phyloP scores from a whole-genome alignment of 2,113 vertebrate species.

The Phainopepla nitens region DNA sequence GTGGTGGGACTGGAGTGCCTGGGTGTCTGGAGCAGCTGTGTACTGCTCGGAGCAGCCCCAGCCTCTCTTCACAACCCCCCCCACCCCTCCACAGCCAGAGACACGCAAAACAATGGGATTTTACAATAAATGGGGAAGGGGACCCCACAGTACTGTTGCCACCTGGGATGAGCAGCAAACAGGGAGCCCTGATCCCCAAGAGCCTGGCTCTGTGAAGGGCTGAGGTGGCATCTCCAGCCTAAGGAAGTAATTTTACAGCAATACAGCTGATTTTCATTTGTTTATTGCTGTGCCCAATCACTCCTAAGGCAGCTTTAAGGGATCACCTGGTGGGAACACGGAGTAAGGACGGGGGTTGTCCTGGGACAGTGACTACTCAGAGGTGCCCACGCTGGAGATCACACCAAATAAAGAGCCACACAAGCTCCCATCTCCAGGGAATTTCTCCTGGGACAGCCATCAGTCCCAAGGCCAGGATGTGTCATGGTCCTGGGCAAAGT shows the following conservation, averaged over 20 bases:
- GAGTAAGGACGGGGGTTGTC: not conserved
- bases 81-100: accelerated
- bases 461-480: accelerated
- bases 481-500: not conserved
- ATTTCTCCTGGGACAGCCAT: accelerated
- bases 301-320: not conserved
- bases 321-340: accelerated
- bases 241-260: not conserved
- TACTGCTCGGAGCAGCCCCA: not conserved
- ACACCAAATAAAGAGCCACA: not conserved
- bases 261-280: not conserved
- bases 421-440: not conserved
- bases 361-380: accelerated
- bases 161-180: accelerated
- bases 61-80: not conserved
- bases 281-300: accelerated
- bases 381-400: accelerated
- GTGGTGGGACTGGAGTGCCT: not conserved
- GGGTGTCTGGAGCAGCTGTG: not conserved
- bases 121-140: not conserved
- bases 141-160: not conserved
- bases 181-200: not conserved
- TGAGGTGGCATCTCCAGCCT: not conserved
- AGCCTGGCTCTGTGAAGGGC: accelerated
- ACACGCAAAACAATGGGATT: accelerated